These are phyloP conservation scores for Sebastolobus alascanus DNA, from an alignment of 2,797 vertebrate genomes.

Conservation along the genomic window DNA sequence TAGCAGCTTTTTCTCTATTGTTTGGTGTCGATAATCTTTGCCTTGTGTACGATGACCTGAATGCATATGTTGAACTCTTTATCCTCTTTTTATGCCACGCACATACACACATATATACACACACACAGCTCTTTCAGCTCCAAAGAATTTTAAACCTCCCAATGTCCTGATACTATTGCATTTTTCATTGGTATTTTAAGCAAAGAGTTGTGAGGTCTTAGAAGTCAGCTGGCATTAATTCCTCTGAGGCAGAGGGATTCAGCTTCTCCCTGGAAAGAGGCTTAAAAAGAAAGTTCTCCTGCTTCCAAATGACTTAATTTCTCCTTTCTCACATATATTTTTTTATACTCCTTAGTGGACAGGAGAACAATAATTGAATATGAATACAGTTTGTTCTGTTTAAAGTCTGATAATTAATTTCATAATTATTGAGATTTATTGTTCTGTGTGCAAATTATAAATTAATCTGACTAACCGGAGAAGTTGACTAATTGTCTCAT, in stretches of 20 bases:
- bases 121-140: slow-evolving; percentile 52
- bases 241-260: slow-evolving; percentile 74
- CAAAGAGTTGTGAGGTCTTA: slow-evolving; percentile 81
- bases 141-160: slow-evolving; percentile 81
- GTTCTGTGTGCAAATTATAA: slow-evolving; percentile 20
- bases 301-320: slow-evolving; percentile 60
- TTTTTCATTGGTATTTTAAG: slow-evolving; percentile 84
- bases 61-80: slow-evolving; percentile 61
- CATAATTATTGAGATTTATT: slow-evolving; percentile 4
- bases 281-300: slow-evolving; percentile 75
- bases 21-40: slow-evolving; percentile 63
- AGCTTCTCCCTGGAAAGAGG: slow-evolving; percentile 75
- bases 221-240: slow-evolving; percentile 84
- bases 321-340: slow-evolving; percentile 37
- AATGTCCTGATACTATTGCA: slow-evolving; percentile 73
- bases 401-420: slow-evolving; percentile 22
- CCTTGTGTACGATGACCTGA: slow-evolving; percentile 52
- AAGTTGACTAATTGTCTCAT: slow-evolving; percentile 49
- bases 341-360: slow-evolving; percentile 43
- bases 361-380: slow-evolving; percentile 50
- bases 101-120: slow-evolving; percentile 28
- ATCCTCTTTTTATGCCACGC: slow-evolving; percentile 63
- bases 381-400: slow-evolving; percentile 22
- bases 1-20: slow-evolving; percentile 38
- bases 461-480: slow-evolving; percentile 27